These are phyloP conservation scores for Dendrolimus houi DNA, from an alignment of 2,888 invertebrate genomes.

Conservation along the genomic window DNA sequence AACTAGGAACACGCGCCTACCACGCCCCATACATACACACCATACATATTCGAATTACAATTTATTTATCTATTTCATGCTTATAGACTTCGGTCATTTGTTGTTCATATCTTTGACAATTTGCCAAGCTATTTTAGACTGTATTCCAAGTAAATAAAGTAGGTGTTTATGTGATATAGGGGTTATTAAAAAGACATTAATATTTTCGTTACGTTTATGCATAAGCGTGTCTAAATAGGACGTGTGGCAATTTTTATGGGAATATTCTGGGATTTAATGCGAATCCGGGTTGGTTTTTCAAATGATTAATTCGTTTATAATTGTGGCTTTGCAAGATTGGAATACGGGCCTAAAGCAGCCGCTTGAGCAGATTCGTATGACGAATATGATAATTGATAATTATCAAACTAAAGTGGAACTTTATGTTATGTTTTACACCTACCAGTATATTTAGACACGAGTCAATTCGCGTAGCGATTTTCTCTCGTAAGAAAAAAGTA, in stretches of 20 bases:
- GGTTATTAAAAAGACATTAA: constrained; percentile 1
- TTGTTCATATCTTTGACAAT: neutral
- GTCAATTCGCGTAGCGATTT: no score
- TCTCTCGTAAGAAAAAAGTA: no score
- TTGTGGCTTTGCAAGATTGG: neutral
- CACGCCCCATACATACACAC: constrained; percentile 55
- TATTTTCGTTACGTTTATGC: constrained; percentile 4
- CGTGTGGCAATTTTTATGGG: constrained; percentile 68
- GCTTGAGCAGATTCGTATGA: no score
- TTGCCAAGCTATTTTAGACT: neutral
- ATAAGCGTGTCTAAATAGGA: constrained; percentile 46
- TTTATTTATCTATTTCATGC: constrained; percentile 25
- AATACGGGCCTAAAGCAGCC: no score
- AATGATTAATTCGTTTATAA: constrained; percentile 12
- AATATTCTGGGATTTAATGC: constrained; percentile 18
- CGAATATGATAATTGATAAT: no score
- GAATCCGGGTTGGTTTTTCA: neutral
- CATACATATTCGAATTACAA: constrained; percentile 18
- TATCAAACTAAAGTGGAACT: no score
- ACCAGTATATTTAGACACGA: no score
- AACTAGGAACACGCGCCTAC: constrained; percentile 54
- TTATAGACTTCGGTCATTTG: constrained; percentile 10
- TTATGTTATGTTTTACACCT: no score
- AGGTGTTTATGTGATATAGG: neutral
- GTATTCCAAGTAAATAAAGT: constrained; percentile 1